phyloP scores from a whole-genome alignment of 2,888 invertebrate species.

The Ommatoiulus sabulosus region DNA sequence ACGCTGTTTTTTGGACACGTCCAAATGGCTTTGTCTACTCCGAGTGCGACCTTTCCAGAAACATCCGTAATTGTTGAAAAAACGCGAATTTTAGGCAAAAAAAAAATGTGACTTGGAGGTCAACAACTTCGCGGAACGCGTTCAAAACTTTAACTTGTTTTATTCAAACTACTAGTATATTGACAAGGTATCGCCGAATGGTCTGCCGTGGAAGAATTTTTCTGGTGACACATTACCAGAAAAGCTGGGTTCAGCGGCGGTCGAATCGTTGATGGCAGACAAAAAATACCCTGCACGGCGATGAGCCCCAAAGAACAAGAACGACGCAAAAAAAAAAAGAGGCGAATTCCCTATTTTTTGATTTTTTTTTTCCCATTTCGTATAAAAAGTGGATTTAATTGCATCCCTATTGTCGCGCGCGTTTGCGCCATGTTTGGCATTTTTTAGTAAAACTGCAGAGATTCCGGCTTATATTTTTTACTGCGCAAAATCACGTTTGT shows the following conservation, averaged over 20 bases:
- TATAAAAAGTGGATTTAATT: constrained; percentile 35
- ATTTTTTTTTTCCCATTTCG: constrained; percentile 5
- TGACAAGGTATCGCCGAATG: constrained; percentile 6
- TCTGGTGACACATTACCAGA: constrained; percentile 15
- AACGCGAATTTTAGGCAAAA: not conserved
- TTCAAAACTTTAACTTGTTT: constrained; percentile 7
- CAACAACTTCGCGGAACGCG: not conserved
- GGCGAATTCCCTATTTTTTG: not conserved
- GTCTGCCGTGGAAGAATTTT: not conserved
- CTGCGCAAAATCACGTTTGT: not conserved
- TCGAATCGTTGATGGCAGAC: not conserved
- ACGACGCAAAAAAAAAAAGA: constrained; percentile 32
- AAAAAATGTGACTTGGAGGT: constrained; percentile 27
- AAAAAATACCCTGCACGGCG: constrained; percentile 3
- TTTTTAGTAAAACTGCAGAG: not conserved
- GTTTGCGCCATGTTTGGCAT: not conserved
- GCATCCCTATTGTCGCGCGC: not conserved
- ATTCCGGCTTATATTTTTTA: constrained; percentile 11
- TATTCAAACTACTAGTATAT: constrained; percentile 31
- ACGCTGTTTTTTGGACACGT: constrained; percentile 24
- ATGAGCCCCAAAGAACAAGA: constrained; percentile 23
- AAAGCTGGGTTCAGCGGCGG: not conserved
- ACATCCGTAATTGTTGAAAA: constrained; percentile 43
- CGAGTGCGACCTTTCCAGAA: constrained; percentile 24
- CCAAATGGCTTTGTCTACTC: constrained; percentile 36